Evolutionary conservation across 2,797 vertebrate genomes (phyloP).

Genomic region (Rhinophrynus dorsalis): DNA sequence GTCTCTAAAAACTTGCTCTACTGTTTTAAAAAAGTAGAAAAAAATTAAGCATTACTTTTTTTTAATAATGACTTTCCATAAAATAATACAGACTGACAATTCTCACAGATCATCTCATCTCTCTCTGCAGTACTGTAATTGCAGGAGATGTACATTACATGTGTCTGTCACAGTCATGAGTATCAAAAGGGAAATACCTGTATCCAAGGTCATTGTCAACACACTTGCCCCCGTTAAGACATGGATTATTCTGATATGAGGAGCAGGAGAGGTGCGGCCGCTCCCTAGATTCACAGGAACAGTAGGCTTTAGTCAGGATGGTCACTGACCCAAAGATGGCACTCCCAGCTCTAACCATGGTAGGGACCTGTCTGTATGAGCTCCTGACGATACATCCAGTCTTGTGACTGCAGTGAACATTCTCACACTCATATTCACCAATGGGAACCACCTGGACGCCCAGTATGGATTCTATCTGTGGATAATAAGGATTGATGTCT

Average conservation of each 20-base stretch:
- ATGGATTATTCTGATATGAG: conserved; percentile 73
- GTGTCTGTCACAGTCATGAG: background rate
- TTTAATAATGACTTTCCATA: too few species aligned
- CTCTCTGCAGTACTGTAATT: background rate
- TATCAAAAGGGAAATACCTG: conserved; percentile 74
- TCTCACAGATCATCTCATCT: too few species aligned
- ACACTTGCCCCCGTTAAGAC: conserved; percentile 82
- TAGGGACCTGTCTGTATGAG: conserved; percentile 68
- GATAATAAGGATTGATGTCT: conserved; percentile 36
- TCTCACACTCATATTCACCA: conserved; percentile 77
- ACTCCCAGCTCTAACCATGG: conserved; percentile 68
- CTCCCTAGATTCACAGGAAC: conserved; percentile 78
- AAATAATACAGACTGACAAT: too few species aligned
- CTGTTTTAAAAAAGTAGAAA: too few species aligned
- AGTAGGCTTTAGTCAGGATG: conserved; percentile 62
- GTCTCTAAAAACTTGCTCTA: too few species aligned
- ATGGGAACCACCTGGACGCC: conserved; percentile 75
- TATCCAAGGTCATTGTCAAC: conserved; percentile 79
- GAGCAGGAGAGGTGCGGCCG: conserved; percentile 72
- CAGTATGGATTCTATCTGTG: conserved; percentile 79
- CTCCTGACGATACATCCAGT: conserved; percentile 74
- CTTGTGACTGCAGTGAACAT: conserved; percentile 70
- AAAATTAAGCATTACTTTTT: too few species aligned
- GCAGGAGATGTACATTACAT: background rate
- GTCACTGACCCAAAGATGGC: conserved; percentile 77